phyloP scores from a whole-genome alignment of 2,113 vertebrate species.

The Verasper variegatus region DNA sequence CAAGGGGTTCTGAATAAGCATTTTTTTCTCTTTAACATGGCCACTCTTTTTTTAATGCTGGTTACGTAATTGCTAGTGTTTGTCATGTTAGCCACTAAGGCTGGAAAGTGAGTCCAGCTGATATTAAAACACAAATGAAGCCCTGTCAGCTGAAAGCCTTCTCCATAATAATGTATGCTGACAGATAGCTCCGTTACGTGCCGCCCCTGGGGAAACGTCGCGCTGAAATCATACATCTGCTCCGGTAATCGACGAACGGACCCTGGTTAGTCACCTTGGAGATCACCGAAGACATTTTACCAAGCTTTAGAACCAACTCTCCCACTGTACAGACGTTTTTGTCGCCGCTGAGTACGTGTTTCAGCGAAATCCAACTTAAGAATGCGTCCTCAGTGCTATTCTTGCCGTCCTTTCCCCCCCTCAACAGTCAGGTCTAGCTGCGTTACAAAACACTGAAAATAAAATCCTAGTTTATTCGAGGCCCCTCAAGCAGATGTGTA shows the following conservation, averaged over 20 bases:
- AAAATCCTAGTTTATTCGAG: too few species aligned
- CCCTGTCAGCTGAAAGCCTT: slow-evolving; percentile 2
- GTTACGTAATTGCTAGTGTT: slow-evolving; percentile 42
- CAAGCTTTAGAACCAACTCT: not conserved
- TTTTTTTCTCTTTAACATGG: not conserved
- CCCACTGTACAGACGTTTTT: not conserved
- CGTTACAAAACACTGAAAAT: too few species aligned
- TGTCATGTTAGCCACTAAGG: not conserved
- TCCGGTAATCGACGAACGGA: not conserved
- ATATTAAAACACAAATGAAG: not conserved
- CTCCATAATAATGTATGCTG: not conserved
- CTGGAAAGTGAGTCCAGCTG: not conserved
- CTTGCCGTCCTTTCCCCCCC: too few species aligned
- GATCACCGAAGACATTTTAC: slow-evolving; percentile 13
- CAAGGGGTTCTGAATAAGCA: not conserved
- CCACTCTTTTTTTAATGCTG: not conserved
- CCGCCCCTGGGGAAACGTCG: not conserved
- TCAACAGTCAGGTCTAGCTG: too few species aligned
- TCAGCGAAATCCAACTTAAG: not conserved
- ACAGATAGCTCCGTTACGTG: slow-evolving; percentile 14
- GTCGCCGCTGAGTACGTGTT: not conserved
- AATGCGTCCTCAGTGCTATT: not conserved
- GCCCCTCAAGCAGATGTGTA: not conserved
- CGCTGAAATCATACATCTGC: not conserved
- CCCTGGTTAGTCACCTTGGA: slow-evolving; percentile 7